Percentiles rank a stretch among this genome's conserved stretches.
Evolutionary conservation across 1,140 invertebrate genomes (phyloP).

Genomic region (Planococcus citri): DNA sequence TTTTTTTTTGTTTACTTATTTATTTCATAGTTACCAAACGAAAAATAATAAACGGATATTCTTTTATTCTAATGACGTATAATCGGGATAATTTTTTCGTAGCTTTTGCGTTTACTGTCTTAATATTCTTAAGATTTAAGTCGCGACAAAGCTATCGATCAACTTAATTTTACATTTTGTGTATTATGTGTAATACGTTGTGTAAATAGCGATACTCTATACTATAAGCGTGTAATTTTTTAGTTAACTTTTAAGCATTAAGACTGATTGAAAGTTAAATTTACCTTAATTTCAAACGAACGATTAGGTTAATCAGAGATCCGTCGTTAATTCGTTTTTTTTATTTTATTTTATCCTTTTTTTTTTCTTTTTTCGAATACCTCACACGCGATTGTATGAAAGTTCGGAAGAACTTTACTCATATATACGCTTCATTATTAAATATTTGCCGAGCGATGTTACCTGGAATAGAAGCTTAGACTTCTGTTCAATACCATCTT

Average conservation of each 20-base stretch:
- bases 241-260: slow-evolving; percentile 16
- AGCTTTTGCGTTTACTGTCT: background rate
- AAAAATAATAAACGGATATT: background rate
- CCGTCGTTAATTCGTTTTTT: background rate
- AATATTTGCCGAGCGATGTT: background rate
- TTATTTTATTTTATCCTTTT: background rate
- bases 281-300: background rate
- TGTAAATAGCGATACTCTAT: background rate
- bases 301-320: background rate
- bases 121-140: background rate
- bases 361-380: background rate
- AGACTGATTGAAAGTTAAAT: slow-evolving; percentile 16
- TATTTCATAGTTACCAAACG: background rate
- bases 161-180: background rate
- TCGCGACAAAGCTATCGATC: background rate
- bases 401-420: background rate
- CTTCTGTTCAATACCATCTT: background rate
- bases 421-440: background rate
- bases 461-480: background rate
- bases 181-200: background rate
- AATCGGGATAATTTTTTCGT: background rate
- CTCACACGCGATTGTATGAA: background rate
- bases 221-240: background rate
- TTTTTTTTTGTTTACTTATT: too few relatives aligned
- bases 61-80: background rate